Conservation (phyloP, 1,140 invertebrate genomes). For the Agraylea sexmaculata region DNA sequence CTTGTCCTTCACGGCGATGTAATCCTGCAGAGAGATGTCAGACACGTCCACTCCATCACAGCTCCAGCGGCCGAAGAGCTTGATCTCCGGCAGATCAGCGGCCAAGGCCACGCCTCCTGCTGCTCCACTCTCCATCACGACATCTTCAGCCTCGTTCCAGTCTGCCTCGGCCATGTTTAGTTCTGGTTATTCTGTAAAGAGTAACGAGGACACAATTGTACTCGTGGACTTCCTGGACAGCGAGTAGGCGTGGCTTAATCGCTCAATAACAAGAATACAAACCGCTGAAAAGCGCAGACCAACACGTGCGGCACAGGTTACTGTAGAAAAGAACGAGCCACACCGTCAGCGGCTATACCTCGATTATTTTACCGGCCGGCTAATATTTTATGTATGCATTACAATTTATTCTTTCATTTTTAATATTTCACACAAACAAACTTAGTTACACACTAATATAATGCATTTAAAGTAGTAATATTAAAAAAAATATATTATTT, state of each 20-base stretch:
- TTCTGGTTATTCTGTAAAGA: too few species aligned
- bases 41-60: slow-evolving; percentile 96
- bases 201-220: slow-evolving; percentile 26
- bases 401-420: too few species aligned
- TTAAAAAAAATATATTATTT: too few species aligned
- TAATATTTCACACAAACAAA: too few species aligned
- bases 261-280: neutral
- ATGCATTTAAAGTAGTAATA: too few species aligned
- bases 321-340: neutral
- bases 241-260: neutral
- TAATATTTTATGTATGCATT: too few species aligned
- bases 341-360: neutral
- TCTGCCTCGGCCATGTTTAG: slow-evolving; percentile 34
- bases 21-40: slow-evolving; percentile 97
- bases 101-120: slow-evolving; percentile 41
- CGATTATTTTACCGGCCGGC: too few species aligned
- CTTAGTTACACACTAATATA: too few species aligned
- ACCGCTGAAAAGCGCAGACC: neutral
- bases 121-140: slow-evolving; percentile 29
- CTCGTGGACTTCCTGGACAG: slow-evolving; percentile 12
- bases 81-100: slow-evolving; percentile 85
- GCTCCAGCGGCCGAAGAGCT: slow-evolving; percentile 96
- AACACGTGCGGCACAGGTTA: neutral
- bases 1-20: slow-evolving; percentile 97
- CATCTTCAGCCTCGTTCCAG: slow-evolving; percentile 29